Evolutionary conservation across 2,888 invertebrate genomes (phyloP).

Genomic region (Perizoma flavofasciatum): DNA sequence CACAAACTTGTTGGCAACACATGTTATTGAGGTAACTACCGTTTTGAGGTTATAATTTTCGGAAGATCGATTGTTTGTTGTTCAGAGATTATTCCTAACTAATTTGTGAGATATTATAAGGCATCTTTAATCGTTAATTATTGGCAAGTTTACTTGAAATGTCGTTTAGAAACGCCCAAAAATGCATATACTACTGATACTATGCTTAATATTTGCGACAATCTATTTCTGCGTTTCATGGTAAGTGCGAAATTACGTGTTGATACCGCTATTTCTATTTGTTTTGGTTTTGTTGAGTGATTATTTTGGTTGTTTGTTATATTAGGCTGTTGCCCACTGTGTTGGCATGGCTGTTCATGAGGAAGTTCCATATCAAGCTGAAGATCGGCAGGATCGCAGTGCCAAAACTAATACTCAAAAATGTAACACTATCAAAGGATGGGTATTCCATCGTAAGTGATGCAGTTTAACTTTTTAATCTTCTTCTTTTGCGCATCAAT

Average conservation of each 20-base stretch:
- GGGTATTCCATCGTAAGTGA: slow-evolving; percentile 89
- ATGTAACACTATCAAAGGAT: slow-evolving; percentile 91
- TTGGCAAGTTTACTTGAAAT: slow-evolving; percentile 41
- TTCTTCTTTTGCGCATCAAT: too few species aligned
- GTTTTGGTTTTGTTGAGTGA: slow-evolving; percentile 58
- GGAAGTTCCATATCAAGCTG: slow-evolving; percentile 90
- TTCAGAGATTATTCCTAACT: too few species aligned
- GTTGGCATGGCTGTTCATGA: slow-evolving; percentile 91
- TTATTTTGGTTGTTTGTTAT: slow-evolving; percentile 45
- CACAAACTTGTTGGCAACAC: too few species aligned
- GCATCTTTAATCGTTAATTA: not conserved
- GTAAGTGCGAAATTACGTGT: slow-evolving; percentile 62
- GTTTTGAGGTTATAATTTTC: too few species aligned
- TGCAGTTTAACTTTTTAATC: not conserved
- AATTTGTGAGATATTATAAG: too few species aligned
- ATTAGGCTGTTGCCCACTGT: slow-evolving; percentile 90
- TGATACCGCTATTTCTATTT: slow-evolving; percentile 56
- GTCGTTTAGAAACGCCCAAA: slow-evolving; percentile 45
- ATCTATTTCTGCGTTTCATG: slow-evolving; percentile 86
- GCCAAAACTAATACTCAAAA: slow-evolving; percentile 90
- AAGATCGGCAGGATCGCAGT: slow-evolving; percentile 92
- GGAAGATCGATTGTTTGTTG: too few species aligned
- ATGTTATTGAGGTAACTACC: too few species aligned
- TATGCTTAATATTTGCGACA: slow-evolving; percentile 64
- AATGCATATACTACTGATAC: slow-evolving; percentile 69